phyloP scores from a whole-genome alignment of 2,113 vertebrate species.

The Brachyhypopomus occidentalis region DNA sequence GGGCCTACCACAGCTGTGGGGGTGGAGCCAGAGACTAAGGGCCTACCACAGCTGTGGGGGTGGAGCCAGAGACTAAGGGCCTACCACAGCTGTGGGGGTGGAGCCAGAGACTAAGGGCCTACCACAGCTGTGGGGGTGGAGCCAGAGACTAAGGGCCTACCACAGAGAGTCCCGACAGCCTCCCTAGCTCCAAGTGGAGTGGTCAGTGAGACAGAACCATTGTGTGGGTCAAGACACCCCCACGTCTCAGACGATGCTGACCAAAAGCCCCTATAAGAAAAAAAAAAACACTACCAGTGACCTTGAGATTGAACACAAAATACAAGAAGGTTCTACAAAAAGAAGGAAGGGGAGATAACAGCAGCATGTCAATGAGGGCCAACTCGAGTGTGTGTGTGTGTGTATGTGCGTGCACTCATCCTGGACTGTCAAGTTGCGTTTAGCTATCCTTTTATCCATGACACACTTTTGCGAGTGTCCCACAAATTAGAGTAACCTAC shows the following conservation, averaged over 20 bases:
- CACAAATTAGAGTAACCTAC: constrained; percentile 2
- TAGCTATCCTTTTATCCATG: constrained; percentile 5
- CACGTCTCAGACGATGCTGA: neutral
- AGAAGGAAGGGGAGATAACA: constrained; percentile 10
- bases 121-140: neutral
- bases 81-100: too few species aligned
- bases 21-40: neutral
- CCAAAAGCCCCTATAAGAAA: too few species aligned
- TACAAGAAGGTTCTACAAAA: constrained; percentile 9
- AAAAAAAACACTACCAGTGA: constrained; percentile 41
- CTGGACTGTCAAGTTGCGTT: neutral
- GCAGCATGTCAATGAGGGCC: constrained; percentile 16
- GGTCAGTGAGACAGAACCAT: neutral
- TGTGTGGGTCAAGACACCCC: neutral
- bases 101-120: neutral
- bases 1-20: constrained; percentile 6
- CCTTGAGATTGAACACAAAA: constrained; percentile 1
- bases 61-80: neutral
- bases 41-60: too few species aligned
- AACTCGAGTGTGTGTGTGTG: constrained; percentile 37
- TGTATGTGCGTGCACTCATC: neutral
- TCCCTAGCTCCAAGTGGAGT: too few species aligned
- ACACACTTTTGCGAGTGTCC: neutral
- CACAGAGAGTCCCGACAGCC: neutral
- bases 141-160: neutral